A percentile compares a stretch with the other conserved stretches of the same genome.
phyloP scores from a whole-genome alignment of 2,113 vertebrate species.

The Xyliphius kryptos region DNA sequence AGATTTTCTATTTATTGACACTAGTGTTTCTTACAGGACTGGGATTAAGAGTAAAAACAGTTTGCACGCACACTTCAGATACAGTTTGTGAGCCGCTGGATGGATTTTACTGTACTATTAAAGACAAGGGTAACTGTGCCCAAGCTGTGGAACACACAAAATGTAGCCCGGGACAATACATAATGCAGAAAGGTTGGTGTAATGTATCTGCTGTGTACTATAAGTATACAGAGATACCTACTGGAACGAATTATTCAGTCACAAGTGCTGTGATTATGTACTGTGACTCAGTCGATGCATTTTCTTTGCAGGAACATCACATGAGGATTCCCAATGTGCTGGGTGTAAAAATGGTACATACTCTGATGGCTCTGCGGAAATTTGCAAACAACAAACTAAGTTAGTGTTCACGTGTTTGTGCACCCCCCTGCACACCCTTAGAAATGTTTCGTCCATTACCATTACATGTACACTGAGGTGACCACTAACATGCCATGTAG shows the following conservation, averaged over 20 bases:
- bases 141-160: conserved; percentile 22
- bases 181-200: conserved; percentile 28
- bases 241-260: too few species aligned
- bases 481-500: too few species aligned
- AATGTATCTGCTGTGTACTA: neutral
- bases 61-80: conserved; percentile 30
- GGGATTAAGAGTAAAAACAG: conserved; percentile 24
- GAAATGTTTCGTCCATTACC: too few species aligned
- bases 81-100: conserved; percentile 35
- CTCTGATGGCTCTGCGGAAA: conserved; percentile 7
- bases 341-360: conserved; percentile 10
- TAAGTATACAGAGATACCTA: neutral
- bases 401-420: neutral
- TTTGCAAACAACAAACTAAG: conserved; percentile 13
- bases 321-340: conserved; percentile 5
- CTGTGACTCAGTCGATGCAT: neutral
- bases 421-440: too few species aligned
- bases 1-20: neutral
- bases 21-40: conserved; percentile 11
- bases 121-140: conserved; percentile 22
- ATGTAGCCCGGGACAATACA: conserved; percentile 36
- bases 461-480: too few species aligned
- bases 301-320: conserved; percentile 1
- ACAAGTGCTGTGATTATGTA: neutral
- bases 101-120: conserved; percentile 29